phyloP scores from a whole-genome alignment of 2,113 vertebrate genomes.

The Peromyscus californicus region DNA sequence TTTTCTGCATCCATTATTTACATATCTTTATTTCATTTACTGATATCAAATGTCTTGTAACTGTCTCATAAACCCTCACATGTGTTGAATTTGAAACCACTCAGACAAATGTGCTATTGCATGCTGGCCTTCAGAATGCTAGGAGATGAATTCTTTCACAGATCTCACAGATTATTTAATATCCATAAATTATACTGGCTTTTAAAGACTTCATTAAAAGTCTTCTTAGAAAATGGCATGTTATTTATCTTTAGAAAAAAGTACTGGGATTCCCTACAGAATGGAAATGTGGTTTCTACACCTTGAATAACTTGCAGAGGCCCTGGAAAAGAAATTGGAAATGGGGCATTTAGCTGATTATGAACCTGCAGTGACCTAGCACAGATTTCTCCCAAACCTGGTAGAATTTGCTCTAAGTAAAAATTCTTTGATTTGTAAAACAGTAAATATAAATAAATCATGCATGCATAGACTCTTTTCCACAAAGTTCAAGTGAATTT shows the following conservation, averaged over 20 bases:
- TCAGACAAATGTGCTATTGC: neutral
- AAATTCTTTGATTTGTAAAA: slow-evolving; percentile 14
- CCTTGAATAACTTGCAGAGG: neutral
- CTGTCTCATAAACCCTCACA: neutral
- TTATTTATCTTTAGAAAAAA: slow-evolving; percentile 23
- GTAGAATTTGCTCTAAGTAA: neutral
- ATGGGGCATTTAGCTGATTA: neutral
- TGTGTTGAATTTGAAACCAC: slow-evolving; percentile 26
- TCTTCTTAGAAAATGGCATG: slow-evolving; percentile 6
- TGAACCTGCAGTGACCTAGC: neutral
- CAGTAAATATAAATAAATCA: neutral
- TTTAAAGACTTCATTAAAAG: slow-evolving; percentile 44
- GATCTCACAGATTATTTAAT: neutral
- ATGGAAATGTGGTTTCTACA: neutral
- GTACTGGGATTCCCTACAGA: neutral
- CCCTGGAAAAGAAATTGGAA: neutral
- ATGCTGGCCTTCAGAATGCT: neutral
- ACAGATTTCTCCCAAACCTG: neutral
- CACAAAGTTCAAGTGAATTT: neutral
- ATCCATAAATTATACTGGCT: neutral
- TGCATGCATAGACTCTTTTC: slow-evolving; percentile 30
- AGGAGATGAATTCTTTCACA: slow-evolving; percentile 15
- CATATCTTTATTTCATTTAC: neutral
- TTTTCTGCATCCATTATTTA: neutral
- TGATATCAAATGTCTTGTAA: neutral